Conservation (phyloP, 2,797 vertebrate genomes). For the Fistularia commersonii region DNA sequence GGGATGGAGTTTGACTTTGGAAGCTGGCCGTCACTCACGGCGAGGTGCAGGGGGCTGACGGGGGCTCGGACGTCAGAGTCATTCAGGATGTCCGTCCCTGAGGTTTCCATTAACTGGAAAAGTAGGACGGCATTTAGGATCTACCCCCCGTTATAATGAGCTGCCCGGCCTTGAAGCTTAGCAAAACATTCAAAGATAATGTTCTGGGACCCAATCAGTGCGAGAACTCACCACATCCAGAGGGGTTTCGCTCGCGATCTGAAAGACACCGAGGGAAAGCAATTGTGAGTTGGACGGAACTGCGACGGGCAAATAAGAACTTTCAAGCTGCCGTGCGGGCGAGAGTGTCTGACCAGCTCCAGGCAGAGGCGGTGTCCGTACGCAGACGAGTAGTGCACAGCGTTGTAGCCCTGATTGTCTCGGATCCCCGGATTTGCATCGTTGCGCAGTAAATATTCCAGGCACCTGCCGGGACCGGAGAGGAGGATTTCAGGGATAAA, state of each 20-base stretch:
- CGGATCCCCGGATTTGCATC: constrained; percentile 97
- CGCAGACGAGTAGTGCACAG: constrained; percentile 96
- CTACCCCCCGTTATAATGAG: not conserved
- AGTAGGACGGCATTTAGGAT: constrained; percentile 4
- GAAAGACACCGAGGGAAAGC: constrained; percentile 38
- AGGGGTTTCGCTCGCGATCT: constrained; percentile 98
- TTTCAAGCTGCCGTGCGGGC: not conserved
- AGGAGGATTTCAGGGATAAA: not conserved
- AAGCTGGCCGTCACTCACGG: constrained; percentile 79
- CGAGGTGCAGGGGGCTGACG: constrained; percentile 94
- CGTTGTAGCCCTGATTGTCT: constrained; percentile 96
- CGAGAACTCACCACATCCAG: constrained; percentile 92
- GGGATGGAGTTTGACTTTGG: not conserved
- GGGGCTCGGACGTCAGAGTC: constrained; percentile 89
- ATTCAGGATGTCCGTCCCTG: constrained; percentile 91
- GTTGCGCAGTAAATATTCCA: constrained; percentile 96
- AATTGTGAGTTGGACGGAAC: not conserved
- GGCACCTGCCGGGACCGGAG: constrained; percentile 81
- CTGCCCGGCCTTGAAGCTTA: not conserved
- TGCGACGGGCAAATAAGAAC: not conserved
- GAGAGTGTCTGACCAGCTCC: constrained; percentile 84
- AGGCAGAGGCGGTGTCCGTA: constrained; percentile 96
- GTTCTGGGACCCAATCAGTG: not conserved
- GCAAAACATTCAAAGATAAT: not conserved
- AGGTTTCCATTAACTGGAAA: constrained; percentile 94